Evolutionary conservation across 2,113 vertebrate species (phyloP).

Genomic region (Notiomystis cincta): DNA sequence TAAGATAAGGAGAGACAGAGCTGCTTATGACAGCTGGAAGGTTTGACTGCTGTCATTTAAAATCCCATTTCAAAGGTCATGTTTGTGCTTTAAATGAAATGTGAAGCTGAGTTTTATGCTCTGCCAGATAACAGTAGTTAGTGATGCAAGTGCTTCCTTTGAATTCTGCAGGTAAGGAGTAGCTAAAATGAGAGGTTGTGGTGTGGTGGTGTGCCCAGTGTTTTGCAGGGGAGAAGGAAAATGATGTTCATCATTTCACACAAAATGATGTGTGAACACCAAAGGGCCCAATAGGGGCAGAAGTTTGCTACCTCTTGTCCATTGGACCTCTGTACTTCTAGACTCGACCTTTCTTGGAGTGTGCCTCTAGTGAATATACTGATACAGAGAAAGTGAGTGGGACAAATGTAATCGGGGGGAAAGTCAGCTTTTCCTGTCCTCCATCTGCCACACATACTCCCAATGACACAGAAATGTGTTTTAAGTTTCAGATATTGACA

Average conservation of each 20-base stretch:
- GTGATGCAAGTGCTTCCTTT: not conserved
- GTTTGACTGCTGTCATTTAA: not conserved
- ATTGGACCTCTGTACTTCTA: not conserved
- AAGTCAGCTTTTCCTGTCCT: not conserved
- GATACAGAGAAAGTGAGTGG: not conserved
- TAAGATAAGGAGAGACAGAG: not conserved
- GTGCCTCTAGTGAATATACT: not conserved
- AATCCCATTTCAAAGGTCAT: not conserved
- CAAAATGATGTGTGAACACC: not conserved
- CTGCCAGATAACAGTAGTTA: not conserved
- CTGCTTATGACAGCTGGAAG: not conserved
- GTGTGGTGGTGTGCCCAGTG: not conserved
- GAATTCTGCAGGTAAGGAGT: not conserved
- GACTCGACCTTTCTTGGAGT: not conserved
- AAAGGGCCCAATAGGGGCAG: not conserved
- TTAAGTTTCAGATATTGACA: not conserved
- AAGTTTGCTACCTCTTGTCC: not conserved
- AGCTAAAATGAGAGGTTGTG: fast-evolving
- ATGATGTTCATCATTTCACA: not conserved
- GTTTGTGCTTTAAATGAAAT: not conserved
- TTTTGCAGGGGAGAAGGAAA: not conserved
- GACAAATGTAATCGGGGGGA: not conserved
- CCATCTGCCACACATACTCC: not conserved
- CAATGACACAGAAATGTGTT: not conserved
- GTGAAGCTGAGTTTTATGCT: not conserved